Evolutionary conservation across 2,888 invertebrate species (phyloP), one percentile per base, ranked within the genome.

Genomic region (Drosophila pseudotalamancana): DNA sequence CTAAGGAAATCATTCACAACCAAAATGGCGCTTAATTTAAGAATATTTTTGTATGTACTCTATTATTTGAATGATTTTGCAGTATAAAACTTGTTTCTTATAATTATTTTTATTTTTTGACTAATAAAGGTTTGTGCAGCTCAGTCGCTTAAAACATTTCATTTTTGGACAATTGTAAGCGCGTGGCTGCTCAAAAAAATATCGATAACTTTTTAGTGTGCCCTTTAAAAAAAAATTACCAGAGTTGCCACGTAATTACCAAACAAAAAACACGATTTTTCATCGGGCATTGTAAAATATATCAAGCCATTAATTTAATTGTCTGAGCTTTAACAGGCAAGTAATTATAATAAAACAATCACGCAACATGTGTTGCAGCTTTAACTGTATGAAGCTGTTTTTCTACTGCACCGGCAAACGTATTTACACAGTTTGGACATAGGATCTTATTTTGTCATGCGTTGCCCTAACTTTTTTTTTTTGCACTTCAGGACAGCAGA

Each of bases 241-340:
- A 75, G 75, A 32, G 71, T 35, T 71, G 70, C 54, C 62, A 39
- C 46, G 25, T 39, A 12, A 8, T 40, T 43, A 0, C 19, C 9
- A 14, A 14, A 55, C 31, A 53, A 6, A 70, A 61, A 61, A 70
- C 71, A 71, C 53, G 27, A 75, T 54, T 70, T 74, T 72, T 29
- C 18, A 70, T 21, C 21, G 51, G 6, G 42, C 72, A 43, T 54
- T 63, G 37, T 23, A 39, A 14, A 55, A 40, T 25, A 40, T 55
- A 35, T 43, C 16, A n/a, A 29, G 34, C 35, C 32, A 40, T 42
- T 45, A 34, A 55, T 61, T 74, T 8, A 39, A 60, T 40, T 37
- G 29, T 27, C 37, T 21, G 12, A 14, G 37, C 19, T 34, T 1
- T 25, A 53, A 21, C 14, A 56, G 51, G 75, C 49, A 75, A 62